Evolutionary conservation across 2,113 vertebrate genomes (phyloP), one percentile per base, ranked within the genome.

Genomic region (Pterocles orientalis): DNA sequence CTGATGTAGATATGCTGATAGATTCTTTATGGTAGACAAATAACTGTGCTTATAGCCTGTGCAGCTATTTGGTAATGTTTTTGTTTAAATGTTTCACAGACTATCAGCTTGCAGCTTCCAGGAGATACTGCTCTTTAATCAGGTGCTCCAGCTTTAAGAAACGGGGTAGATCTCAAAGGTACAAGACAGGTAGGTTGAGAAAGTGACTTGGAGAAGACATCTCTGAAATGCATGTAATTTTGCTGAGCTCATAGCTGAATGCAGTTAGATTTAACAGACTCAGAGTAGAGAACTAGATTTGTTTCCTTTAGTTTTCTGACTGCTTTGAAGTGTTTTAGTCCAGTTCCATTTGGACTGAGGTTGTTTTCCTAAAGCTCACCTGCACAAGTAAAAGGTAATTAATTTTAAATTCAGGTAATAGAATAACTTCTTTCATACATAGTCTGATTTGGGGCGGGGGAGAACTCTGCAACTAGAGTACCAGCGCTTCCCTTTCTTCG

Each of bases 141-240:
- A 93, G 85, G 39, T 61, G 50, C 61, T 96, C 97, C 66, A 98
- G 95, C 91, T 96, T 97, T 80, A 98, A 96, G 95, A 98, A 98
- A 82, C 97, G 97, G 85, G 98, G 93, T 94, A 98, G 97, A 83
- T 94, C 95, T 10, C 97, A 95, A 87, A 98, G 95, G 48, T 98
- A 92, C 58, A 97, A 94, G 19, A 50, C 97, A 94, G 98, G 98
- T 98, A 75, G 88, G 91, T 96, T 76, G 61, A 95, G 56, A 77
- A 77, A n/a, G 31, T 84, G 48, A 33, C 15, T 56, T 90, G 60
- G 39, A 72, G 33, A 78, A 87, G 34, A 41, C 25, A 4, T 29
- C 33, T 87, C 18, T 77, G 79, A 83, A 84, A 39, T 7, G 6
- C 10, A 10, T 2, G 1, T 65, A 20, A 17, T 78, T 85, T 61